A percentile compares a stretch with the other conserved stretches of the same genome.
phyloP scores from a whole-genome alignment of 2,797 vertebrate genomes.

The Silurus lanzhouensis region DNA sequence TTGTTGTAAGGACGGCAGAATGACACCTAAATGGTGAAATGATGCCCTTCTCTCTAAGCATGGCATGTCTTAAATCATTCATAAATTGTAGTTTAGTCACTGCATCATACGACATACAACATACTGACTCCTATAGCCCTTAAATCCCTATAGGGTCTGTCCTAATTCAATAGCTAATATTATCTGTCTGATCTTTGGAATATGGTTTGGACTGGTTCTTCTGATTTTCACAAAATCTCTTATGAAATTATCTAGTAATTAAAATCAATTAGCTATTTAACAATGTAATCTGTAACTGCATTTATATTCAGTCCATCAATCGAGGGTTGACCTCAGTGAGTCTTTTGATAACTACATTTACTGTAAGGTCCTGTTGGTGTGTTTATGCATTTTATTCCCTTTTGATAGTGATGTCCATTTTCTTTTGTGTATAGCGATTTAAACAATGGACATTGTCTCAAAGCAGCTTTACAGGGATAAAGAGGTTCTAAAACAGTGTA shows the following conservation, averaged over 20 bases:
- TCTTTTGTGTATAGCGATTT: no score
- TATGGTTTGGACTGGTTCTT: not conserved
- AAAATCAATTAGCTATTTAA: not conserved
- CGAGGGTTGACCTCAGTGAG: not conserved
- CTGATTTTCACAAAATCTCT: not conserved
- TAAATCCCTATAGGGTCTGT: not conserved
- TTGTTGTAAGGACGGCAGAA: not conserved
- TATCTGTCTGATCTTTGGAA: not conserved
- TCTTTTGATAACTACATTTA: not conserved
- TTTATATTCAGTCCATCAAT: not conserved
- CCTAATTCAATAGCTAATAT: not conserved
- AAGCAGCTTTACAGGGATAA: no score
- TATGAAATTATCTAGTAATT: not conserved
- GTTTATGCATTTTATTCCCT: not conserved
- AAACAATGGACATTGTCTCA: no score
- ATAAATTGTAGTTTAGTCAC: not conserved
- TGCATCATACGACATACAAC: not conserved
- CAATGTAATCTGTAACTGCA: not conserved
- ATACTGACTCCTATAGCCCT: not conserved
- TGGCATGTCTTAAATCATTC: not conserved
- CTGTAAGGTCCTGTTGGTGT: not conserved
- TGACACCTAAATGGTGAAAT: not conserved
- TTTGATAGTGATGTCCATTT: not conserved
- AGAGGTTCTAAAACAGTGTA: no score
- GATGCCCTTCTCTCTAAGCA: no score